These are phyloP conservation scores for Palloptera scutellata DNA, from an alignment of 2,888 invertebrate genomes.

Conservation along the genomic window DNA sequence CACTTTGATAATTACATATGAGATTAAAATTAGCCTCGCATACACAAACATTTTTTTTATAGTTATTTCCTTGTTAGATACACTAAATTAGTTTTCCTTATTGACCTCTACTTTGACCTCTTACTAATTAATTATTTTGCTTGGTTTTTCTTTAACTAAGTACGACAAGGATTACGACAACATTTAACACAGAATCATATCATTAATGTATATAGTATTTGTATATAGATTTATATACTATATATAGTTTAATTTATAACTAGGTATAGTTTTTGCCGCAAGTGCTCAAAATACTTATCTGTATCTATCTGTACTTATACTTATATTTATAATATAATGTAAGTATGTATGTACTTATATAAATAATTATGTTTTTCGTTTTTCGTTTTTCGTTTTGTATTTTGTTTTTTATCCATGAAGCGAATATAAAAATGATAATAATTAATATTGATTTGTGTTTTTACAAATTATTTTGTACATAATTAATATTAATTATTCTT, in stretches of 20 bases:
- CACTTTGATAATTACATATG: neutral
- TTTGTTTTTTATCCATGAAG: constrained; percentile 12
- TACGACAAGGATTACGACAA: constrained; percentile 58
- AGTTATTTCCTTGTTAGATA: neutral
- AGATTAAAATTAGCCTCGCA: neutral
- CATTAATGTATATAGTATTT: constrained; percentile 38
- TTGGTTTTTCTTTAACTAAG: constrained; percentile 41
- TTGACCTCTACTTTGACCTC: neutral
- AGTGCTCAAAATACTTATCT: neutral
- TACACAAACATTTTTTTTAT: neutral
- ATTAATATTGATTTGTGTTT: constrained; percentile 4
- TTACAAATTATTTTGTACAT: constrained; percentile 27
- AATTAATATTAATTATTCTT: constrained; percentile 9
- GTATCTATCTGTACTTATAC: no score
- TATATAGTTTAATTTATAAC: constrained; percentile 30
- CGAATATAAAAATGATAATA: constrained; percentile 30
- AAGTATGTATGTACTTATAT: neutral
- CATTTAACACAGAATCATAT: constrained; percentile 58
- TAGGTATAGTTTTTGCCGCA: constrained; percentile 8
- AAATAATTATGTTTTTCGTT: neutral
- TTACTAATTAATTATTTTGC: constrained; percentile 17
- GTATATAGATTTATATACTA: constrained; percentile 40
- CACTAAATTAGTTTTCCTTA: neutral
- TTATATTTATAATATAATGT: neutral
- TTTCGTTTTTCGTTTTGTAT: neutral